A percentile compares a stretch with the other conserved stretches of the same genome.
Conservation (phyloP, 2,797 vertebrate genomes). For the Chaunax sp. region DNA sequence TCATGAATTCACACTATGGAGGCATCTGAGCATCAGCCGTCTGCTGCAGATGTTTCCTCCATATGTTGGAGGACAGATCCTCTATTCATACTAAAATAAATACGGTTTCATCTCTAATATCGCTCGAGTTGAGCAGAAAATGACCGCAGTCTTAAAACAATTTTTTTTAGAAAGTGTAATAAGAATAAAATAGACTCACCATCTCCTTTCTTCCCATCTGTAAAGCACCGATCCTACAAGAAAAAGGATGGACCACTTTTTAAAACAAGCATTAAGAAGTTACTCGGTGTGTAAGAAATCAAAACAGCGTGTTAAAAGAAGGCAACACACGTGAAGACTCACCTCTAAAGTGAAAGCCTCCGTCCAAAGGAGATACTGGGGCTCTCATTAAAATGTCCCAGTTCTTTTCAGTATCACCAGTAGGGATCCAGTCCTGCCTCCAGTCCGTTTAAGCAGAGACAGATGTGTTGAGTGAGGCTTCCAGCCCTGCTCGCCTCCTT, state of each 20-base stretch:
- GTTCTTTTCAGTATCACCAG: background rate
- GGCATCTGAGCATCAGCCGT: slow-evolving; percentile 34
- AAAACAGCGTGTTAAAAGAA: background rate
- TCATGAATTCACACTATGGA: background rate
- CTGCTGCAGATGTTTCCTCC: slow-evolving; percentile 23
- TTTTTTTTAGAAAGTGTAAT: background rate
- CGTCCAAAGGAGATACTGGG: background rate
- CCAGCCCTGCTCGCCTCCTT: slow-evolving; percentile 32
- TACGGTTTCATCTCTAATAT: background rate
- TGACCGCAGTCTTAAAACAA: background rate
- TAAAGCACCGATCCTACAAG: slow-evolving; percentile 45
- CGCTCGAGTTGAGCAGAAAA: too few relatives aligned
- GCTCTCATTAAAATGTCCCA: background rate
- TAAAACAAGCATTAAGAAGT: background rate
- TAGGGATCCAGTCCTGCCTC: background rate
- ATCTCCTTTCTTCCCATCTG: slow-evolving; percentile 67
- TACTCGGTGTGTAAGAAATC: background rate
- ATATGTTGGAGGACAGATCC: slow-evolving; percentile 4
- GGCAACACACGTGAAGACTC: slow-evolving; percentile 10
- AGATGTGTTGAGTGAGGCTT: slow-evolving; percentile 50
- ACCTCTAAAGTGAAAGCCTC: slow-evolving; percentile 34
- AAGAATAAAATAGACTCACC: slow-evolving; percentile 60
- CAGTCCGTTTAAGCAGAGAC: background rate
- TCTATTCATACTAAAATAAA: background rate
- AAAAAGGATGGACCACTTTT: slow-evolving; percentile 7